phyloP scores from a whole-genome alignment of 1,140 invertebrate species.

The Apolygus lucorum region DNA sequence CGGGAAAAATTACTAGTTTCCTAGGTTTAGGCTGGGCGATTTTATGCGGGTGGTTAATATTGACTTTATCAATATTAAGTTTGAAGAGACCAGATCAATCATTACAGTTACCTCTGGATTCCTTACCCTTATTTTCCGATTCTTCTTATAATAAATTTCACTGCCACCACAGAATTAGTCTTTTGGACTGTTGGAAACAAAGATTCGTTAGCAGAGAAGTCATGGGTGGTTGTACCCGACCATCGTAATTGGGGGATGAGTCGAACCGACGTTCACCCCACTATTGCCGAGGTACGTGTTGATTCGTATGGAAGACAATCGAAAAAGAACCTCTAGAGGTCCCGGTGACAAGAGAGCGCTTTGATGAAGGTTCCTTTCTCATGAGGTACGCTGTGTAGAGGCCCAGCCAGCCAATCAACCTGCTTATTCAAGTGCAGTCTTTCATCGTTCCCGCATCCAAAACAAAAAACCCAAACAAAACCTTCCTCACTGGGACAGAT shows the following conservation, averaged over 20 bases:
- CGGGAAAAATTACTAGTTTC: too few relatives aligned
- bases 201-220: neutral
- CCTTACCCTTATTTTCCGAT: too few relatives aligned
- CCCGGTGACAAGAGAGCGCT: neutral
- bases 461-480: too few relatives aligned
- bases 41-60: too few relatives aligned
- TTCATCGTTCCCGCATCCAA: neutral
- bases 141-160: too few relatives aligned
- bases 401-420: neutral
- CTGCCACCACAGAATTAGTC: too few relatives aligned
- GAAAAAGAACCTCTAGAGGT: neutral
- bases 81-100: too few relatives aligned
- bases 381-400: neutral
- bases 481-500: neutral
- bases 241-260: neutral
- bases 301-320: constrained; percentile 11
- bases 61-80: too few relatives aligned
- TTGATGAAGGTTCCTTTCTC: neutral
- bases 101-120: too few relatives aligned
- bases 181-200: neutral
- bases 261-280: neutral
- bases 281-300: constrained; percentile 1
- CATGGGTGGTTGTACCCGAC: neutral
- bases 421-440: constrained; percentile 14
- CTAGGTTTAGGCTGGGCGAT: too few relatives aligned